Percentiles rank a stretch among this genome's conserved stretches.
Evolutionary conservation across 1,140 invertebrate genomes (phyloP).

Genomic region (Pachyrhynchus sulphureomaculatus): DNA sequence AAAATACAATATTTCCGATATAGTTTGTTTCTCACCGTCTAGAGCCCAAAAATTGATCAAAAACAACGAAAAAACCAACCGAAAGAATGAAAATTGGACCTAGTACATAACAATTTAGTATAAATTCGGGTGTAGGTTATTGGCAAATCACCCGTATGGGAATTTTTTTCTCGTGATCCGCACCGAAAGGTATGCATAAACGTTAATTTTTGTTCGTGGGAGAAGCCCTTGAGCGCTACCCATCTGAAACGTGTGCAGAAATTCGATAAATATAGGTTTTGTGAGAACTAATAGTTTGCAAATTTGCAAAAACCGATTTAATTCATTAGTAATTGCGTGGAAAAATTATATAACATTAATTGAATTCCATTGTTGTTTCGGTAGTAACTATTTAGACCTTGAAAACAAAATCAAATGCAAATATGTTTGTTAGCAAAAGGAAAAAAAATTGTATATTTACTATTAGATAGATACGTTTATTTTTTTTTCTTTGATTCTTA

Average conservation of each 20-base stretch:
- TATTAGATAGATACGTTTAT: too few relatives aligned
- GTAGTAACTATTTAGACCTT: too few relatives aligned
- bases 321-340: not conserved
- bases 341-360: not conserved
- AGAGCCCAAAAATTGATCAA: too few relatives aligned
- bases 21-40: too few relatives aligned
- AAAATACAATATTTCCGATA: too few relatives aligned
- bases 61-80: too few relatives aligned
- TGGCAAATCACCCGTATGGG: constrained; percentile 3
- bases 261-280: not conserved
- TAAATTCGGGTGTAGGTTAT: constrained; percentile 2
- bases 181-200: constrained; percentile 6
- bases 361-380: not conserved
- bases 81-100: not conserved
- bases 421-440: too few relatives aligned
- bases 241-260: not conserved
- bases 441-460: too few relatives aligned
- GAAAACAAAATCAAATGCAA: too few relatives aligned
- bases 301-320: not conserved
- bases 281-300: not conserved
- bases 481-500: too few relatives aligned
- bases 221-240: constrained; percentile 6
- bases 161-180: constrained; percentile 9
- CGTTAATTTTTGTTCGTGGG: not conserved
- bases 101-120: not conserved